These are phyloP conservation scores for Ophiodon elongatus DNA, from an alignment of 2,113 vertebrate genomes.

Conservation along the genomic window DNA sequence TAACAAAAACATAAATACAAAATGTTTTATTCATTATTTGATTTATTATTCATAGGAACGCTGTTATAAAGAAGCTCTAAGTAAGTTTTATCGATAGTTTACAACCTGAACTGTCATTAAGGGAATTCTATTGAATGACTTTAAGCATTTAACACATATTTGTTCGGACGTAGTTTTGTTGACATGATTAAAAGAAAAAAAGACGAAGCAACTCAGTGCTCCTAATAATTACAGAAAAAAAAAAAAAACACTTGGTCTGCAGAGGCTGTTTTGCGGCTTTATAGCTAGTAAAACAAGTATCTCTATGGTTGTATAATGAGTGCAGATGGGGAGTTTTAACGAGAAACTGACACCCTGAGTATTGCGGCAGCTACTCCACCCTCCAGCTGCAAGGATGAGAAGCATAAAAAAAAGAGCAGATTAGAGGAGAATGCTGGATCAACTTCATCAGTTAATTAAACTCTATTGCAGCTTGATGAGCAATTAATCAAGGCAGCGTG, in stretches of 20 bases:
- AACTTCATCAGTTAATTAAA: slow-evolving; percentile 86
- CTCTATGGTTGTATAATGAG: slow-evolving; percentile 64
- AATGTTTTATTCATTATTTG: slow-evolving; percentile 57
- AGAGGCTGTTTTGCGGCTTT: slow-evolving; percentile 58
- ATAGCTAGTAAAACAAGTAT: slow-evolving; percentile 52
- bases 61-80: neutral
- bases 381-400: slow-evolving; percentile 76
- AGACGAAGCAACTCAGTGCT: neutral
- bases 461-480: slow-evolving; percentile 84
- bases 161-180: slow-evolving; percentile 41
- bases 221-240: slow-evolving; percentile 43
- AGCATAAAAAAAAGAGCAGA: slow-evolving; percentile 65
- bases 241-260: slow-evolving; percentile 19
- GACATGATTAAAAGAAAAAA: slow-evolving; percentile 22
- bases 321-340: slow-evolving; percentile 72
- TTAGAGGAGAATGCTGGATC: slow-evolving; percentile 79
- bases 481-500: slow-evolving; percentile 86
- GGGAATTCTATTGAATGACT: slow-evolving; percentile 3
- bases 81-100: neutral
- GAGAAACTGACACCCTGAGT: slow-evolving; percentile 63
- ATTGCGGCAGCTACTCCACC: slow-evolving; percentile 66
- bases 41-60: slow-evolving; percentile 53
- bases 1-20: slow-evolving; percentile 10
- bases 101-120: neutral
- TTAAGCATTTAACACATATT: slow-evolving; percentile 20